These are phyloP conservation scores for Caloenas nicobarica DNA, from an alignment of 2,113 vertebrate genomes.

Conservation along the genomic window DNA sequence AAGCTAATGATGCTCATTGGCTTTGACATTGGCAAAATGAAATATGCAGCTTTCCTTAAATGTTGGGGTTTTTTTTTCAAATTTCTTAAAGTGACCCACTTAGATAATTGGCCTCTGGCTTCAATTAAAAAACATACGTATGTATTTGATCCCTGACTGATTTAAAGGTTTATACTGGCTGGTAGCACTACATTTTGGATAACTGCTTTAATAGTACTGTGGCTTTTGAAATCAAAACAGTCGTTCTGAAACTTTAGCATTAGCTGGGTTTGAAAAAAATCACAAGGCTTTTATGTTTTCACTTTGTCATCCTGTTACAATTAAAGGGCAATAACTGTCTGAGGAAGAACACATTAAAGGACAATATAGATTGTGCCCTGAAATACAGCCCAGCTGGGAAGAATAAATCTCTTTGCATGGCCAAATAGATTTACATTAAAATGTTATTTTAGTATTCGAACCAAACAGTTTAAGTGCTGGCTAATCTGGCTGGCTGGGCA, in stretches of 20 bases:
- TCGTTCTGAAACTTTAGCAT: constrained; percentile 22
- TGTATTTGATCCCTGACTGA: constrained; percentile 28
- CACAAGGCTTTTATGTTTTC: constrained; percentile 11
- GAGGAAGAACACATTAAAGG: constrained; percentile 48
- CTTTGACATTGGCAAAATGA: constrained; percentile 64
- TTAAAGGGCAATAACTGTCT: constrained; percentile 55
- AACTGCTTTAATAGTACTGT: not conserved
- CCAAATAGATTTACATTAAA: constrained; percentile 42
- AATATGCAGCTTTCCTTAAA: constrained; percentile 49
- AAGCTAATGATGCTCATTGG: constrained; percentile 36
- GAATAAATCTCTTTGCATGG: constrained; percentile 13
- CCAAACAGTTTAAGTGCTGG: not conserved
- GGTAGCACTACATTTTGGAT: not conserved
- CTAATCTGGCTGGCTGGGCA: not conserved
- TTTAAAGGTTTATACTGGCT: constrained; percentile 28
- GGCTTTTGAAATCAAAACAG: constrained; percentile 35
- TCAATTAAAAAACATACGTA: constrained; percentile 31
- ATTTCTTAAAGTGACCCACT: constrained; percentile 61
- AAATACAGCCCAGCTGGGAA: constrained; percentile 44
- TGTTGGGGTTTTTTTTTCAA: constrained; percentile 31
- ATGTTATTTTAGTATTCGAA: constrained; percentile 51
- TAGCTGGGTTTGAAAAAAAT: constrained; percentile 34
- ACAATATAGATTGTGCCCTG: constrained; percentile 39
- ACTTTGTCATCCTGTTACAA: constrained; percentile 39
- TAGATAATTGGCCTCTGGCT: constrained; percentile 57